Base-by-base conservation (phyloP, 1,140 invertebrate genomes). In the Ceratoteleas bidentatus region DNA sequence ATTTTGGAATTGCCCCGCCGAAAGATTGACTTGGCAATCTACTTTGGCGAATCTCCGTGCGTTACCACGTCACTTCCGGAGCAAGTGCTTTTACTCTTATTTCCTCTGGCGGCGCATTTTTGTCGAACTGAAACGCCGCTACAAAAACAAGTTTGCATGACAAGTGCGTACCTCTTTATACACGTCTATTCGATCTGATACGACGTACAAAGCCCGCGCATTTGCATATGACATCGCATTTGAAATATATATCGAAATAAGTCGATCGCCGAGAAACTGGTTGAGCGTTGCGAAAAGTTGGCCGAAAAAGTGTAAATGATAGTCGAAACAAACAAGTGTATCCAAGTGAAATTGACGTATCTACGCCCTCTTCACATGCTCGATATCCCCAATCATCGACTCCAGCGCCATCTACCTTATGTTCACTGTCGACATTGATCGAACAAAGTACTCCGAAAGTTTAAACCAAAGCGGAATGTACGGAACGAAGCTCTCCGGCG, bases 141-240 rank as follows among this genome's bases (percentile, higher is more conserved):
- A 81, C 72, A 68, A 66, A 75, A 74, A 70, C 54, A 76, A 56
- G 56, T 80, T 80, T 80, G 50, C 64, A 81, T 73, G 79, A 81
- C 73, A 76, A 66, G 62, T 66, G 73, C 62, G 66, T 54, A 56
- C 53, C 66, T 73, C 61, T 73, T 64, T 65, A 69, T 75, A 57
- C 43, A 49, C 52, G 66, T 69, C 40, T 61, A 64, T 65, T 62
- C 45, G 15, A 81, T 78, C 75, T 66, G 66, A 78, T 78, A 65
- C 45, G 53, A 16, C 49, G 40, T 36, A 62, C 52, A 50, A 69
- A 61, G 47, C 53, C 11, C 50, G 56, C 15, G 11, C 32, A 79
- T 73, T 79, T 73, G 49, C 76, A 73, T 76, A 69, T 57, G 47
- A 69, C 65, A 64, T 49, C 58, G 53, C 53, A 43, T 65, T 74